Evolutionary conservation across 2,888 invertebrate species (phyloP).

Genomic region (Leptarthrus brevirostris): DNA sequence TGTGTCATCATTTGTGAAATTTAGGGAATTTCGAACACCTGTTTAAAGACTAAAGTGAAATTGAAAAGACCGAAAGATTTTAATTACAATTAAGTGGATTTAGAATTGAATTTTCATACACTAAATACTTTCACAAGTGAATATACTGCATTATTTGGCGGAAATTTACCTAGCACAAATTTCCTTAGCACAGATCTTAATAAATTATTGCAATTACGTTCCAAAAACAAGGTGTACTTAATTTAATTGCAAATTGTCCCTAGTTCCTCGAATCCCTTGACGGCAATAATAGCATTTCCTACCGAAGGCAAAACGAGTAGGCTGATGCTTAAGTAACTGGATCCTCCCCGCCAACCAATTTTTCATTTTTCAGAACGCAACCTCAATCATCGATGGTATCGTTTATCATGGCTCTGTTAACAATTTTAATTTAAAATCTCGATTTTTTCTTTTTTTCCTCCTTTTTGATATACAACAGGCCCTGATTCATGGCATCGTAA

Average conservation of each 20-base stretch:
- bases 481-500: conserved; percentile 47
- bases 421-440: conserved; percentile 48
- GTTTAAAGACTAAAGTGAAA: no score
- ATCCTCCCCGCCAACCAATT: conserved; percentile 20
- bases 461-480: conserved; percentile 24
- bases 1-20: no score
- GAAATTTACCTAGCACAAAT: no score
- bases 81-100: no score
- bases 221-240: no score
- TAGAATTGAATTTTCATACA: no score
- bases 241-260: background rate
- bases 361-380: conserved; percentile 31
- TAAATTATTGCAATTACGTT: no score
- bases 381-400: conserved; percentile 42
- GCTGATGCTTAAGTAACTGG: conserved; percentile 3
- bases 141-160: no score
- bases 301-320: conserved; percentile 19
- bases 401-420: conserved; percentile 43
- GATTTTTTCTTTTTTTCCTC: conserved; percentile 20
- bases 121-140: no score
- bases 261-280: background rate
- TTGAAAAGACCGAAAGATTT: no score
- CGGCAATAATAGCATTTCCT: background rate
- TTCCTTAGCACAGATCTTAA: no score
- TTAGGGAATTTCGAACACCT: no score